Percentiles rank a stretch among this genome's conserved stretches.
Conservation (phyloP, 1,140 invertebrate genomes). For the Heterodera carotae region DNA sequence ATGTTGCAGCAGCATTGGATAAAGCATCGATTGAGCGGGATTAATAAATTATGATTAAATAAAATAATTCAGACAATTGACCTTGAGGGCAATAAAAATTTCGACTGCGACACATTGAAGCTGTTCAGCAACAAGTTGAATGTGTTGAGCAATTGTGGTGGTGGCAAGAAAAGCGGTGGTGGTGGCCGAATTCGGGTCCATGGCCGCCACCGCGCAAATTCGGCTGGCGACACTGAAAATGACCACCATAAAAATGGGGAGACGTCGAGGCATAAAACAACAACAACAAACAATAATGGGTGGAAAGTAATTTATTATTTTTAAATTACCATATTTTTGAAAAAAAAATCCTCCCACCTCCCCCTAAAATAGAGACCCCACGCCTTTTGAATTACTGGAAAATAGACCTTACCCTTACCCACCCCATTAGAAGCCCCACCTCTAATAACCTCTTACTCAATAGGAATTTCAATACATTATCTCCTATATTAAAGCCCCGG, state of each 20-base stretch:
- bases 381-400: too few relatives aligned
- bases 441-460: too few relatives aligned
- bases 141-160: conserved; percentile 46
- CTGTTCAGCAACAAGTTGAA: conserved; percentile 39
- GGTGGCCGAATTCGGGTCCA: neutral
- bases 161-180: conserved; percentile 29
- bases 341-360: too few relatives aligned
- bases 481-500: too few relatives aligned
- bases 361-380: too few relatives aligned
- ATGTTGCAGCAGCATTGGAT: too few relatives aligned
- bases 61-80: conserved; percentile 39
- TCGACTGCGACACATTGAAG: conserved; percentile 44
- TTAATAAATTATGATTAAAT: neutral
- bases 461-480: too few relatives aligned
- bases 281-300: neutral
- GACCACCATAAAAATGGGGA: neutral
- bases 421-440: too few relatives aligned
- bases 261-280: neutral
- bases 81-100: conserved; percentile 45
- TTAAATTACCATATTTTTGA: neutral
- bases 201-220: neutral
- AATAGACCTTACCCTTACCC: too few relatives aligned
- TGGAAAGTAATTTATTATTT: neutral
- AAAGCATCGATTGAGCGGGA: neutral
- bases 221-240: too few relatives aligned